These are phyloP conservation scores for Monarcha castaneiventris DNA, from an alignment of 2,113 vertebrate species.

Conservation along the genomic window DNA sequence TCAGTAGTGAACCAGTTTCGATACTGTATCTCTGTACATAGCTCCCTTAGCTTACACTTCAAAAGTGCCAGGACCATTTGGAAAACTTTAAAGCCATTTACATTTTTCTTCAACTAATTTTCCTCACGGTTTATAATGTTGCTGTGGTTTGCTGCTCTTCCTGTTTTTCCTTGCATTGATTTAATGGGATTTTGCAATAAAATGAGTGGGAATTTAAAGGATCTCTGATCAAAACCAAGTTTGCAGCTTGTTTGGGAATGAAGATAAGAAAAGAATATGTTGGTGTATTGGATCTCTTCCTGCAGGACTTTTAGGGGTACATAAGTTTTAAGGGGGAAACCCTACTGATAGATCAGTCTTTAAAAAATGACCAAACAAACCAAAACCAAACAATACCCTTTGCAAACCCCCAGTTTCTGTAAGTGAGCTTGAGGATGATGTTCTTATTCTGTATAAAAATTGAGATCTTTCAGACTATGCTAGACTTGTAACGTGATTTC, in stretches of 20 bases:
- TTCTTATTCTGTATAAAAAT: not conserved
- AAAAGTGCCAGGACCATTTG: not conserved
- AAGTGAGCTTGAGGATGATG: not conserved
- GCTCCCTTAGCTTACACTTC: not conserved
- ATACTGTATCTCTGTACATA: not conserved
- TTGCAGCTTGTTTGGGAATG: not conserved
- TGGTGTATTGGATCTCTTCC: not conserved
- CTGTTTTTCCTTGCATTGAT: not conserved
- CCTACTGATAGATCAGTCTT: not conserved
- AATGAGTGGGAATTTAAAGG: not conserved
- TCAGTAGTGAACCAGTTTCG: not conserved
- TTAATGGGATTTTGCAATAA: not conserved
- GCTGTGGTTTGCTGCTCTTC: not conserved
- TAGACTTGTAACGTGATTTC: not conserved
- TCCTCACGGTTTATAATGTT: not conserved
- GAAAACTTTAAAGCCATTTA: not conserved
- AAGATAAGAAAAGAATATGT: not conserved
- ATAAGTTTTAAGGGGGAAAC: not conserved
- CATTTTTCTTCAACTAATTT: not conserved
- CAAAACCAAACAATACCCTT: not conserved
- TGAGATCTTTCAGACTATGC: not conserved
- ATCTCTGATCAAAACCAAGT: not conserved
- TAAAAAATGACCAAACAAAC: not conserved
- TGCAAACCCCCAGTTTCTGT: not conserved
- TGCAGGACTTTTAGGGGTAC: not conserved